Evolutionary conservation across 1,140 invertebrate species (phyloP).

Genomic region (Notospermus geniculatus): DNA sequence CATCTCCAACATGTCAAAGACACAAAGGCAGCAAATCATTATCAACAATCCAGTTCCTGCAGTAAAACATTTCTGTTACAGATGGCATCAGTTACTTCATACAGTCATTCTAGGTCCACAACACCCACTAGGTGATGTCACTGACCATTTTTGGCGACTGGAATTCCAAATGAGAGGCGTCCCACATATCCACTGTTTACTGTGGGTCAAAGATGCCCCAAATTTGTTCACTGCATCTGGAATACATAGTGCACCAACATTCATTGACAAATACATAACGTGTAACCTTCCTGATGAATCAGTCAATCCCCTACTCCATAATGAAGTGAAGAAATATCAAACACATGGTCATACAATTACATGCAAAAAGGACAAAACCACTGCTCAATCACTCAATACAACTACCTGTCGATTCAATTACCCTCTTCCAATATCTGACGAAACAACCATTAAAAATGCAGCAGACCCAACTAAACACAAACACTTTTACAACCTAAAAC

Average conservation of each 20-base stretch:
- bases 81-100: conserved; percentile 21
- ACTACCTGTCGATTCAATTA: conserved; percentile 28
- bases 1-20: not conserved
- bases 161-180: not conserved
- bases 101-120: not conserved
- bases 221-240: not conserved
- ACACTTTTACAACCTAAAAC: conserved; percentile 22
- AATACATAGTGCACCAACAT: not conserved
- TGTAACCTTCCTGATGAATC: not conserved
- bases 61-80: conserved; percentile 20
- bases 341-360: conserved; percentile 16
- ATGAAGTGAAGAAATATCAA: conserved; percentile 19
- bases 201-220: not conserved
- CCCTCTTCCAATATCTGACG: conserved; percentile 16
- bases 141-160: not conserved
- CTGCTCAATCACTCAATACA: no score
- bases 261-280: not conserved
- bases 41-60: conserved; percentile 22
- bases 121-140: not conserved
- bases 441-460: conserved; percentile 17
- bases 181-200: not conserved
- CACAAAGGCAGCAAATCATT: conserved; percentile 17
- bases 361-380: not conserved
- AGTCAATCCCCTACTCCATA: conserved; percentile 15
- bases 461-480: conserved; percentile 15